These are phyloP conservation scores for Spea bombifrons DNA, from an alignment of 2,113 vertebrate genomes.

Conservation along the genomic window DNA sequence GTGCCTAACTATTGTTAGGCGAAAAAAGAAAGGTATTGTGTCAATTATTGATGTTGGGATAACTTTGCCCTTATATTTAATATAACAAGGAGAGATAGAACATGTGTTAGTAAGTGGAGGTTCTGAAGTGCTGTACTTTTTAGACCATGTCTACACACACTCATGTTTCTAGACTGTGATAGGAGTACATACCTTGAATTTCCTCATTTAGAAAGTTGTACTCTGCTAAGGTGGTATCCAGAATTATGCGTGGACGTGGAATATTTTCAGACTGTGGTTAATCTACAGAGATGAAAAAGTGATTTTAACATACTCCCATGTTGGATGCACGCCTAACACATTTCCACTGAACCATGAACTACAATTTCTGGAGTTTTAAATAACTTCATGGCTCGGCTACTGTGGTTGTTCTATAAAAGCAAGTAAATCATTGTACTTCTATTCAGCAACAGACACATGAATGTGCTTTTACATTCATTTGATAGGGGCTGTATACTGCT, in stretches of 20 bases:
- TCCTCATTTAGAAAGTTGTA: constrained; percentile 6
- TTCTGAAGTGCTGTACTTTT: not conserved
- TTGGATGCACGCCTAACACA: constrained; percentile 19
- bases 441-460: no score
- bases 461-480: no score
- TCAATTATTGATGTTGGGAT: not conserved
- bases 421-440: not conserved
- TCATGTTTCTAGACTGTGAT: constrained; percentile 4
- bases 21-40: constrained; percentile 8
- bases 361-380: not conserved
- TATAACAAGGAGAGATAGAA: not conserved
- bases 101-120: not conserved
- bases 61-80: not conserved
- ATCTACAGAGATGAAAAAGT: constrained; percentile 13
- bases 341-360: not conserved
- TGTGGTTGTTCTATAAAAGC: not conserved
- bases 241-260: not conserved
- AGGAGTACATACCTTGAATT: not conserved
- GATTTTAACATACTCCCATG: constrained; percentile 1
- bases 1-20: not conserved
- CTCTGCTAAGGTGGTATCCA: not conserved
- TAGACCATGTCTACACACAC: not conserved
- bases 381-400: constrained; percentile 11
- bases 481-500: no score
- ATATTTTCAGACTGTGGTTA: constrained; percentile 11